Conservation (phyloP, 2,888 invertebrate species). For the Didymodactylos carnosus region DNA sequence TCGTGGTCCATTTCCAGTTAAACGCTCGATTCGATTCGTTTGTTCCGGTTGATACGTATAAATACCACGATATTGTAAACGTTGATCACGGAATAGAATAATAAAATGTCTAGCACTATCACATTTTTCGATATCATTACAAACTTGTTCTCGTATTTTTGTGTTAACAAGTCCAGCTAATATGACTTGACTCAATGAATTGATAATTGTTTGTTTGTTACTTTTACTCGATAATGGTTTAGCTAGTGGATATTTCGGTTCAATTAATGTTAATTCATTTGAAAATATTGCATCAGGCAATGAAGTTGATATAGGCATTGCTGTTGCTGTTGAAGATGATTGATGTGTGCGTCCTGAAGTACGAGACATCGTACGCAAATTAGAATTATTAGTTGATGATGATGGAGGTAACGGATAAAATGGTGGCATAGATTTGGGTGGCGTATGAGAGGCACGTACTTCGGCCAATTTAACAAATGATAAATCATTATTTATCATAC, state of each 20-base stretch:
- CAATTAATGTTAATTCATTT: too few relatives aligned
- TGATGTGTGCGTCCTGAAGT: background rate
- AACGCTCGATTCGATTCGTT: conserved; percentile 5
- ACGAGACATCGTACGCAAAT: background rate
- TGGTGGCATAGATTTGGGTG: too few relatives aligned
- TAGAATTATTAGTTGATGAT: background rate
- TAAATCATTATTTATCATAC: background rate
- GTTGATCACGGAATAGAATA: conserved; percentile 14
- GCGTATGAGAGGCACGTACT: background rate
- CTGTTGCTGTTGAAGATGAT: background rate
- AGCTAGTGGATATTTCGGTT: background rate
- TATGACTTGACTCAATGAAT: conserved; percentile 9
- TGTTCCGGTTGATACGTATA: conserved; percentile 9
- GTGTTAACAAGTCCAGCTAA: conserved; percentile 13
- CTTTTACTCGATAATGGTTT: conserved; percentile 12
- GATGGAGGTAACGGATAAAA: too few relatives aligned
- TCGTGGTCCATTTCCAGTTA: conserved; percentile 11
- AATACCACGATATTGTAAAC: conserved; percentile 12
- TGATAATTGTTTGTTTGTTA: conserved; percentile 12
- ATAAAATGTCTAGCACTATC: conserved; percentile 8
- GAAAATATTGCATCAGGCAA: too few relatives aligned
- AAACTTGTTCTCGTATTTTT: conserved; percentile 7
- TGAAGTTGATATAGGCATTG: too few relatives aligned
- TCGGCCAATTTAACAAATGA: background rate
- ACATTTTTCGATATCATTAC: conserved; percentile 3